Conservation (phyloP, 2,888 invertebrate genomes). For the Drosophila cracens region DNA sequence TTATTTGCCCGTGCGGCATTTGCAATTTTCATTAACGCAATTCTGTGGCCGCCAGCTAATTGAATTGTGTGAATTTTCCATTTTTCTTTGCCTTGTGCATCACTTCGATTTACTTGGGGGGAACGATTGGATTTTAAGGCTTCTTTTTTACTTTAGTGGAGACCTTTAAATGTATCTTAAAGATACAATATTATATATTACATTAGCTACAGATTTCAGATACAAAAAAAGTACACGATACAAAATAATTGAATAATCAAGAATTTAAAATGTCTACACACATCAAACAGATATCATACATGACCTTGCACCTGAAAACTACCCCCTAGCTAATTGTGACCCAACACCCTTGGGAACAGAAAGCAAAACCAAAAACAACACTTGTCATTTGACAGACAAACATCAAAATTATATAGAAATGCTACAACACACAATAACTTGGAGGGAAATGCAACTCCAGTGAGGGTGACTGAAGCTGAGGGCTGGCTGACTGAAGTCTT, state of each 20-base stretch:
- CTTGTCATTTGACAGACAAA: conserved; percentile 75
- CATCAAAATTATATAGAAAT: conserved; percentile 78
- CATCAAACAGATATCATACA: conserved; percentile 5
- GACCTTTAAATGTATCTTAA: neutral
- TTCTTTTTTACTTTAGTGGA: conserved; percentile 9
- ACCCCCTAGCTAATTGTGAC: conserved; percentile 39
- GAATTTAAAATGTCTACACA: conserved; percentile 8
- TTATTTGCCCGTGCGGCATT: conserved; percentile 59
- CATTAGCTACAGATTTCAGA: neutral
- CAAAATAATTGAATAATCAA: neutral
- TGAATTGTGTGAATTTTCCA: conserved; percentile 72
- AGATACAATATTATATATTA: conserved; percentile 2
- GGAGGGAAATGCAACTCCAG: conserved; percentile 20
- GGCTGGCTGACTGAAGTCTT: conserved; percentile 12
- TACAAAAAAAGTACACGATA: neutral
- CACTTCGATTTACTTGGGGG: conserved; percentile 35
- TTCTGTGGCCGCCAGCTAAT: conserved; percentile 74
- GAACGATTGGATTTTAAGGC: conserved; percentile 5
- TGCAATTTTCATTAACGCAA: conserved; percentile 69
- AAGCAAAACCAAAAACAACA: conserved; percentile 45
- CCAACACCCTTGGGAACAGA: conserved; percentile 69
- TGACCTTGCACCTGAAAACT: conserved; percentile 39
- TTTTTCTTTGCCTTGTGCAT: conserved; percentile 13
- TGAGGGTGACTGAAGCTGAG: conserved; percentile 25
- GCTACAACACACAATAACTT: conserved; percentile 66